phyloP scores from a whole-genome alignment of 2,888 invertebrate species.

The Orthosia incerta region DNA sequence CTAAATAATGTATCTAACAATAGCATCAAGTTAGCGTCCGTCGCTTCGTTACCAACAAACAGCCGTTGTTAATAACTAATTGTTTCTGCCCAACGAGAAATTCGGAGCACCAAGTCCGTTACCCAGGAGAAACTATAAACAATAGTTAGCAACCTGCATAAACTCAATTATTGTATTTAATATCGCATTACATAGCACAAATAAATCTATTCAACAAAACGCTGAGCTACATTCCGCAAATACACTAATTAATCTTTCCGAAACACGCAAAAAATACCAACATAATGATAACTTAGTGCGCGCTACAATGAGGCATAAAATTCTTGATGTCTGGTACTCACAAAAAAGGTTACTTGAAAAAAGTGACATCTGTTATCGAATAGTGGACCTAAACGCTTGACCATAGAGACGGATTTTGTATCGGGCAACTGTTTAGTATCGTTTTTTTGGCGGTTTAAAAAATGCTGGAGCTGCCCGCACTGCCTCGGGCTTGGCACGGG shows the following conservation, averaged over 20 bases:
- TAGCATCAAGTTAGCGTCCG: neutral
- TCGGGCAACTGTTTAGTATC: slow-evolving; percentile 36
- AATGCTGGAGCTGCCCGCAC: slow-evolving; percentile 67
- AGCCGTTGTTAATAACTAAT: slow-evolving; percentile 16
- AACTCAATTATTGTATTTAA: slow-evolving; percentile 55
- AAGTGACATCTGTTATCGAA: slow-evolving; percentile 59
- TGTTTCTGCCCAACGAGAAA: slow-evolving; percentile 37
- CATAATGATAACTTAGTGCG: slow-evolving; percentile 67
- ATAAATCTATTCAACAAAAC: slow-evolving; percentile 50
- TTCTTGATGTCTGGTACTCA: slow-evolving; percentile 66
- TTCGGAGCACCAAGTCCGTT: slow-evolving; percentile 16
- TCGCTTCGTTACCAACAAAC: slow-evolving; percentile 21
- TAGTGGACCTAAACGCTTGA: slow-evolving; percentile 58
- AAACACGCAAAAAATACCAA: slow-evolving; percentile 67
- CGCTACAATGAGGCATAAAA: slow-evolving; percentile 78
- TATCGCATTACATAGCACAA: slow-evolving; percentile 48
- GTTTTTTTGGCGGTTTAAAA: slow-evolving; percentile 66
- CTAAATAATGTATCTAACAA: slow-evolving; percentile 13
- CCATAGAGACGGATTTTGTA: slow-evolving; percentile 62
- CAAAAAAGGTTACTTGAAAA: slow-evolving; percentile 67
- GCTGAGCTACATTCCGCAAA: slow-evolving; percentile 62
- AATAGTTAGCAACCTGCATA: slow-evolving; percentile 27
- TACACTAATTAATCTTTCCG: slow-evolving; percentile 66
- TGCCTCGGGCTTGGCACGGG: slow-evolving; percentile 84
- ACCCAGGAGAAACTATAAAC: slow-evolving; percentile 28